Base-by-base conservation (phyloP, 2,888 invertebrate genomes). In the Drosophila heteroneura region DNA sequence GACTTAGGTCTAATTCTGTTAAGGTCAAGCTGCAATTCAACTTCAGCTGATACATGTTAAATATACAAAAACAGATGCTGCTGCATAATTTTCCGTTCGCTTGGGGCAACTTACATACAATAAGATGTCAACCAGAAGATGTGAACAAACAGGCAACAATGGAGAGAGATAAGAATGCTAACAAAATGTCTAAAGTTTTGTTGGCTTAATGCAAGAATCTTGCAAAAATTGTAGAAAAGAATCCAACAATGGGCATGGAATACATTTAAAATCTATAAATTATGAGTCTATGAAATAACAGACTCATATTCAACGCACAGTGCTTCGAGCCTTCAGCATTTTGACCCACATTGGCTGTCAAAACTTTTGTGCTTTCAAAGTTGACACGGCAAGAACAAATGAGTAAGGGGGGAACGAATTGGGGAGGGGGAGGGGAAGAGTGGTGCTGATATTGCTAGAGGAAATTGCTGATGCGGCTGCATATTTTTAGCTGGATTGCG, bases 271-370 rank as follows among this genome's bases (percentile, higher is more conserved):
- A 70, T 73, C 47, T 62, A 53, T 72, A 63, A 78, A 68, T 69
- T 57, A 56, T 56, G 37, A 41, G 58, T 35, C 54, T 22, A 57
- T 62, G 56, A 59, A 59, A 30, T 37, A 57, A 61, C 32, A 12
- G 51, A 63, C 35, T 28, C 56, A 70, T 56, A 70, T 56, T 70
- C 60, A 71, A 52, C 19, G 44, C 33, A 5, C 68, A 44, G 22
- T 47, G n/a, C 32, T 26, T 47, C 26, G 22, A 69, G 66, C 57
- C 67, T 58, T 39, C 56, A 62, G 51, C 32, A 59, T 64, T 64
- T 71, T 85, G 82, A 81, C 83, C 83, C 79, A 83, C 72, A 70
- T 83, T 74, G 69, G 32, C 30, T 67, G 74, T 74, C 69, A 70
- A 70, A 85, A 85, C 66, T 83, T 79, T 71, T 54, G 30, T 44